These are phyloP conservation scores for Ancistrus triradiatus DNA, from an alignment of 2,113 vertebrate genomes.

Conservation along the genomic window DNA sequence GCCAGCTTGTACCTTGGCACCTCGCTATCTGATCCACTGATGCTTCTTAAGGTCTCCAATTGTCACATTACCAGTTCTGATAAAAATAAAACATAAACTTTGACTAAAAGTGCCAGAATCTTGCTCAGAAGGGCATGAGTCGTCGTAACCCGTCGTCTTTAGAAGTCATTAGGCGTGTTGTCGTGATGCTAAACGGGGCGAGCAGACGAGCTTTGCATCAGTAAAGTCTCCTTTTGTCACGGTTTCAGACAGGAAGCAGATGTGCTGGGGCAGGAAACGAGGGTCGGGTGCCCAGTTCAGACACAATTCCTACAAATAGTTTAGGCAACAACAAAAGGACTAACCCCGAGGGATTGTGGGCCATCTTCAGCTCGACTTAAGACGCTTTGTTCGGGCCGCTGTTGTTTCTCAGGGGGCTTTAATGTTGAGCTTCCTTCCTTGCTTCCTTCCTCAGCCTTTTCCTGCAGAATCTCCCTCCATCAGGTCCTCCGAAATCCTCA, in stretches of 20 bases:
- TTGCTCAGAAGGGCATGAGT: too few relatives aligned
- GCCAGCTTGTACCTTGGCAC: too few relatives aligned
- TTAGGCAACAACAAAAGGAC: conserved; percentile 56
- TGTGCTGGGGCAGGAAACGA: conserved; percentile 64
- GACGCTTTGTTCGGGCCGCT: background rate
- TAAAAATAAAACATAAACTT: too few relatives aligned
- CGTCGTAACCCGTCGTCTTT: too few relatives aligned
- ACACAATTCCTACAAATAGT: conserved; percentile 57
- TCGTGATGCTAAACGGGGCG: too few relatives aligned
- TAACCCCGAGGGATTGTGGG: conserved; percentile 53
- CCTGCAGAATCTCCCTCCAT: background rate
- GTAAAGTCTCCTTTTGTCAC: conserved; percentile 20
- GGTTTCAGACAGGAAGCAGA: conserved; percentile 73
- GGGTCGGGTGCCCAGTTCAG: conserved; percentile 53
- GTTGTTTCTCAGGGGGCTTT: background rate
- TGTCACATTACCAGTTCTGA: too few relatives aligned
- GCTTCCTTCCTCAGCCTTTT: background rate
- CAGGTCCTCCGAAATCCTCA: conserved; percentile 2
- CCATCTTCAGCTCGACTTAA: conserved; percentile 44
- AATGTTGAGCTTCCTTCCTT: background rate
- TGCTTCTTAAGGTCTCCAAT: too few relatives aligned
- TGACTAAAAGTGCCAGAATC: too few relatives aligned
- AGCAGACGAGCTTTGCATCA: too few relatives aligned
- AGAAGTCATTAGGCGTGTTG: too few relatives aligned
- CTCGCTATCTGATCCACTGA: too few relatives aligned